A percentile compares a stretch with the other conserved stretches of the same genome.
phyloP scores from a whole-genome alignment of 2,888 invertebrate genomes.

The Caenorhabditis sp. region DNA sequence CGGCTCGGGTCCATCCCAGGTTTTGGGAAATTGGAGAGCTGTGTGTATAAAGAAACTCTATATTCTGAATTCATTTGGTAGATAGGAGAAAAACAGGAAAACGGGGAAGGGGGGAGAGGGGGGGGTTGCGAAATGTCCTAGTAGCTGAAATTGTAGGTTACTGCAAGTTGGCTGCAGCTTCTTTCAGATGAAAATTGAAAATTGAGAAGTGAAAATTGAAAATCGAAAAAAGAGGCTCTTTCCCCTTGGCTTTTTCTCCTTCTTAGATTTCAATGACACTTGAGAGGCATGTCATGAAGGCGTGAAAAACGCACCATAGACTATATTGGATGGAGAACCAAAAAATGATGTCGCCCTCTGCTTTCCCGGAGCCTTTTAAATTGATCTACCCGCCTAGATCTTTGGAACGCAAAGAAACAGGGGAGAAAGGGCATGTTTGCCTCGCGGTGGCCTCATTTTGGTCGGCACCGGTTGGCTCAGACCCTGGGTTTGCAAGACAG shows the following conservation, averaged over 20 bases:
- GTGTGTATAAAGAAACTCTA: constrained; percentile 62
- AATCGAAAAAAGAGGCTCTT: constrained; percentile 41
- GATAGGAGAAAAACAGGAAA: background rate
- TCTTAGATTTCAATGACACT: constrained; percentile 64
- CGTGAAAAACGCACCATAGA: constrained; percentile 31
- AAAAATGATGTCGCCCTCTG: constrained; percentile 15
- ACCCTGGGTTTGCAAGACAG: too few relatives aligned
- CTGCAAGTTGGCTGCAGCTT: too few relatives aligned
- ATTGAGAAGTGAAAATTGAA: constrained; percentile 27
- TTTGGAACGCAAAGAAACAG: background rate
- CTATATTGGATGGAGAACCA: constrained; percentile 36
- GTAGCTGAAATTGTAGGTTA: too few relatives aligned
- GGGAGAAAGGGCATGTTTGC: constrained; percentile 34
- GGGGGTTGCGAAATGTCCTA: too few relatives aligned
- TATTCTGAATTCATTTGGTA: constrained; percentile 52
- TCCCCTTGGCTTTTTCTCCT: constrained; percentile 32
- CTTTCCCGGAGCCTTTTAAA: background rate
- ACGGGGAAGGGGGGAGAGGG: background rate
- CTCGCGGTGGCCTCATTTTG: too few relatives aligned
- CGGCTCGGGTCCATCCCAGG: constrained; percentile 49
- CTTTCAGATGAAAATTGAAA: constrained; percentile 12
- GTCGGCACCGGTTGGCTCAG: too few relatives aligned
- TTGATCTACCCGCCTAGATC: constrained; percentile 33
- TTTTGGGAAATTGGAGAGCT: constrained; percentile 64
- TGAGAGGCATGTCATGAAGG: constrained; percentile 61